A percentile compares a stretch with the other conserved stretches of the same genome.
phyloP scores from a whole-genome alignment of 30 jellyfish, hydroid and myxozoan species.

The Turritopsis dohrnii region DNA sequence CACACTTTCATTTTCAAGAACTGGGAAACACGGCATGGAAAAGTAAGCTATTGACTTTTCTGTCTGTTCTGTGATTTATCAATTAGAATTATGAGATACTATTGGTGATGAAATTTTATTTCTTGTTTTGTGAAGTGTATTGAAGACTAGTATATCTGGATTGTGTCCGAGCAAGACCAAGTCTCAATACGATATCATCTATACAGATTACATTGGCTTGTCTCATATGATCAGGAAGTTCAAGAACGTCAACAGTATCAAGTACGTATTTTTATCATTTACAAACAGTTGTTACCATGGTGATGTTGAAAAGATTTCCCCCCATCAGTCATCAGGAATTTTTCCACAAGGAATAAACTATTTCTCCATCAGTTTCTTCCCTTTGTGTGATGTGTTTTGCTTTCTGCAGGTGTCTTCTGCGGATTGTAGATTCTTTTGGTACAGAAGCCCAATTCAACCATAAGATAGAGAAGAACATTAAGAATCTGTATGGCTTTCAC shows the following conservation, averaged over 20 bases:
- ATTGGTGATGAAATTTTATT: no score
- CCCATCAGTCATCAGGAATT: no score
- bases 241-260: slow-evolving; percentile 46
- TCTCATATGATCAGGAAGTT: slow-evolving; percentile 42
- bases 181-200: slow-evolving; percentile 52
- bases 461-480: slow-evolving; percentile 31
- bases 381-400: no score
- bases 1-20: slow-evolving; percentile 36
- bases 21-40: not conserved
- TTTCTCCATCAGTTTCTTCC: no score
- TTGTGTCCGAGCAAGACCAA: slow-evolving; percentile 51
- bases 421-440: slow-evolving; percentile 95
- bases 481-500: slow-evolving; percentile 45
- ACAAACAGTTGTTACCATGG: not conserved
- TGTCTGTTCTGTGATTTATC: no score
- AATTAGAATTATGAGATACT: no score
- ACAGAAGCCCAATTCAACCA: slow-evolving; percentile 95
- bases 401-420: slow-evolving; percentile 68
- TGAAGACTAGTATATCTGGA: slow-evolving; percentile 25
- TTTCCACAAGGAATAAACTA: no score
- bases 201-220: slow-evolving; percentile 81
- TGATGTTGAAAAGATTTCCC: no score
- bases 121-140: not conserved
- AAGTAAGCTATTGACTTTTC: not conserved
- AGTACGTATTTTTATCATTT: slow-evolving; percentile 33